Percentiles rank a stretch among this genome's conserved stretches.
Evolutionary conservation across 2,797 vertebrate species (phyloP).

Genomic region (Manis javanica): DNA sequence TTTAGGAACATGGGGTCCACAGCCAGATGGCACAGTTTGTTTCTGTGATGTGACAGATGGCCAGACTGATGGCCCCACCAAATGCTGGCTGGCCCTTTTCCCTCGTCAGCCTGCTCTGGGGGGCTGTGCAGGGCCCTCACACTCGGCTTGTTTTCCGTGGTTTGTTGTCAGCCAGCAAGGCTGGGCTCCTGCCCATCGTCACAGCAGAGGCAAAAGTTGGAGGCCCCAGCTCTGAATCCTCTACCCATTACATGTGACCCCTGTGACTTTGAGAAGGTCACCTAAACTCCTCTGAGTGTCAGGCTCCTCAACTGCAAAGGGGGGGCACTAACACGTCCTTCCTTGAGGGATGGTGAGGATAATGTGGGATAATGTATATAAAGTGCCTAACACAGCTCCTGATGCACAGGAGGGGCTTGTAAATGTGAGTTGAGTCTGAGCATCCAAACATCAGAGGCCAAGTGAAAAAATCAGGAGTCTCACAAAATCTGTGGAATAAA

Average conservation of each 20-base stretch:
- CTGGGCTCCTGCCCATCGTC: background rate
- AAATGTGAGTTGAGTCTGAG: background rate
- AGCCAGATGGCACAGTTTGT: constrained; percentile 68
- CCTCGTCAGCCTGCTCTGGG: background rate
- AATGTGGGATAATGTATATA: background rate
- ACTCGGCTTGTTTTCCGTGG: background rate
- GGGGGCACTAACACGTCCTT: background rate
- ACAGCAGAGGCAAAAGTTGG: background rate
- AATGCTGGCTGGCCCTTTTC: background rate
- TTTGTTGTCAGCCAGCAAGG: background rate
- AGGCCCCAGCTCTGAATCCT: background rate
- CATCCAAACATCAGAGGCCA: background rate
- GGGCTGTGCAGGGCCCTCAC: background rate
- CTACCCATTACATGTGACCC: background rate
- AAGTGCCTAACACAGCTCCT: background rate
- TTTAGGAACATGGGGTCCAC: background rate
- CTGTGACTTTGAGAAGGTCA: background rate
- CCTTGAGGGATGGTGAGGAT: background rate
- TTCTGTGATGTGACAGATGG: constrained; percentile 70
- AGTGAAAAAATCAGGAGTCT: background rate
- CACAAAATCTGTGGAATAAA: background rate
- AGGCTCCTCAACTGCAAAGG: background rate
- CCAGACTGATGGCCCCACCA: constrained; percentile 15
- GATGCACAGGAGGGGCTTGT: background rate
- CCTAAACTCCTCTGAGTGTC: background rate